Conservation (phyloP, 2,888 invertebrate species). For the Drosophila niveifrons region DNA sequence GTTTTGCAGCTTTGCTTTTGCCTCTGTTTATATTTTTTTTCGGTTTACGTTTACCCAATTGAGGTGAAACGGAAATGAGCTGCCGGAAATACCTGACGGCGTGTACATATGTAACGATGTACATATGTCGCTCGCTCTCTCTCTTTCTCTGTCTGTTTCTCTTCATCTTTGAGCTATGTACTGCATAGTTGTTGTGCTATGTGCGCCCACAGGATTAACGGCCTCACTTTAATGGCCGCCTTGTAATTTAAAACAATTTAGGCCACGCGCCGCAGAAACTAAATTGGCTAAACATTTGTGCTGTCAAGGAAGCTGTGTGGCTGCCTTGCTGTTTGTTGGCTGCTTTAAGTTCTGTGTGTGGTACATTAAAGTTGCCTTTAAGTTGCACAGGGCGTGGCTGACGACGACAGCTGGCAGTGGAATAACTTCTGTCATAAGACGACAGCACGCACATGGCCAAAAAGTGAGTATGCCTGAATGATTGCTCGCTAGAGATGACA, state of each 20-base stretch:
- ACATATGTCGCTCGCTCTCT: constrained; percentile 23
- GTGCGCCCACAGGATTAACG: constrained; percentile 59
- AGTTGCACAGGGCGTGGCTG: constrained; percentile 49
- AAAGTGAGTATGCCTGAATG: constrained; percentile 45
- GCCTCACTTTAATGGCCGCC: constrained; percentile 60
- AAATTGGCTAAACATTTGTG: constrained; percentile 52
- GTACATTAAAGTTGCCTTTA: constrained; percentile 37
- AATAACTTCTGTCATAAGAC: constrained; percentile 56
- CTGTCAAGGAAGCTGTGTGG: constrained; percentile 30
- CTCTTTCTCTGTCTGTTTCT: constrained; percentile 12
- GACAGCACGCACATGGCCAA: constrained; percentile 52
- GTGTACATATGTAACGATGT: constrained; percentile 56
- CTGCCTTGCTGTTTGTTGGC: constrained; percentile 5
- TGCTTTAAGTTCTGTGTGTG: constrained; percentile 10
- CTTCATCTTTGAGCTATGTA: constrained; percentile 19
- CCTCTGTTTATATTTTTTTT: constrained; percentile 24
- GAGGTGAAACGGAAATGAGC: constrained; percentile 82
- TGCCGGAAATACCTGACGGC: constrained; percentile 79
- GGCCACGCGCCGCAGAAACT: constrained; percentile 67
- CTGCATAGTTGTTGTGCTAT: constrained; percentile 29
- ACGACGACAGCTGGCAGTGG: constrained; percentile 35
- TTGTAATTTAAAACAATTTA: constrained; percentile 80
- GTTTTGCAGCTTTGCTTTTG: constrained; percentile 52
- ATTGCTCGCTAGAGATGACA: constrained; percentile 42
- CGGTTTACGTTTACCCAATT: constrained; percentile 68